A percentile compares a stretch with the other conserved stretches of the same genome.
These are phyloP conservation scores for Rhinopomastus cyanomelas DNA, from an alignment of 2,113 vertebrate species.

Conservation along the genomic window DNA sequence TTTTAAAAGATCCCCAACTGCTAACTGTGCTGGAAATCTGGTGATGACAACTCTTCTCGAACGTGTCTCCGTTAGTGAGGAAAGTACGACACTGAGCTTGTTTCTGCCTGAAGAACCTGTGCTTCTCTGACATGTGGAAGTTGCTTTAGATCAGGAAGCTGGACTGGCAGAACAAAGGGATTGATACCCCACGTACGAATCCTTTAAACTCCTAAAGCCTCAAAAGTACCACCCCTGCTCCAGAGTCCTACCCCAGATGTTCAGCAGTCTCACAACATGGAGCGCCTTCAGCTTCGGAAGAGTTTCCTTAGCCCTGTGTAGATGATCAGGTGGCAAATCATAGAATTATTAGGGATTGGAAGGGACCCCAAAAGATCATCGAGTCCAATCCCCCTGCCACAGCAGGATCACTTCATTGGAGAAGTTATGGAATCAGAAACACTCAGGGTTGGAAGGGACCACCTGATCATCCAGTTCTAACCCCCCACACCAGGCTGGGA, in stretches of 20 bases:
- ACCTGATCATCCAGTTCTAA: too few species aligned
- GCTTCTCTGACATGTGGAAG: neutral
- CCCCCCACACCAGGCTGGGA: too few species aligned
- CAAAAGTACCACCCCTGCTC: neutral
- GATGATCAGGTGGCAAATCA: neutral
- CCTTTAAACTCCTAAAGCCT: neutral
- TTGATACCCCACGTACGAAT: neutral
- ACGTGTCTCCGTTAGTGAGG: neutral
- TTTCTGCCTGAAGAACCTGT: conserved; percentile 21
- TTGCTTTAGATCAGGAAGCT: neutral
- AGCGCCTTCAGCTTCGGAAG: neutral
- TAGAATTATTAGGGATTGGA: too few species aligned
- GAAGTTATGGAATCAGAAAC: too few species aligned
- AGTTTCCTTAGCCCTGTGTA: neutral
- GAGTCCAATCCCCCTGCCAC: too few species aligned
- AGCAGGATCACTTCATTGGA: too few species aligned
- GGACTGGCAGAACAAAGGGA: neutral
- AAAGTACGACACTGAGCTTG: neutral
- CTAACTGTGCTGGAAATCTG: neutral
- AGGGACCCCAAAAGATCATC: too few species aligned
- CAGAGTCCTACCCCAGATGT: neutral
- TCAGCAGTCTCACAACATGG: neutral
- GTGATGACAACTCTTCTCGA: neutral
- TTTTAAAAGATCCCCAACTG: neutral
- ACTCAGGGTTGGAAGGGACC: too few species aligned